Evolutionary conservation across 2,113 vertebrate genomes (phyloP), one percentile per base, ranked within the genome.

Genomic region (Corapipo altera): DNA sequence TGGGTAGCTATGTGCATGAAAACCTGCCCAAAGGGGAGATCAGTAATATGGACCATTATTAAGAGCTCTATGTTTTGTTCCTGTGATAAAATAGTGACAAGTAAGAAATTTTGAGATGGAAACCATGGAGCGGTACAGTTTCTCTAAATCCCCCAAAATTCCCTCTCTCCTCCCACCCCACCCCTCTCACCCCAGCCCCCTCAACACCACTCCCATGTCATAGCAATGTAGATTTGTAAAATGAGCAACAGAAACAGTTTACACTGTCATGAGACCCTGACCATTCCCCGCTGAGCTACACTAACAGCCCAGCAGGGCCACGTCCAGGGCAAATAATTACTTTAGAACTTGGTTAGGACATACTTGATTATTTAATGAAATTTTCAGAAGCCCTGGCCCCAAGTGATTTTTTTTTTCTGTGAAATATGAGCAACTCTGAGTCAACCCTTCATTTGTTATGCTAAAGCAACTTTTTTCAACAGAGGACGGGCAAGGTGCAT

Each of bases 151-250:
- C 5, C 23, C 19, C 32, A 61, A 58, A 58, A 71, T 49, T 57
- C 5, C 64, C 32, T 35, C 30, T 76, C 12, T 64, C 30, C 27
- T 76, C 27, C 27, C 18, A 65, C 28, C 13, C 18, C 17, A 62
- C 2, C 11, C 8, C 12, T 6, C 15, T 6, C 21, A 7, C 4
- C 5, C 32, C 30, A 9, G 4, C 15, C 2, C 9, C 8, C 18
- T 27, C 12, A 51, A 24, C 24, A 33, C 14, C 13, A 59, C 4
- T 4, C 11, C 9, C 3, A 28, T 52, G 81, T 89, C 37, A 75
- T 4, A 65, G 18, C 26, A 65, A 46, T 11, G 26, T 4, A 35
- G 37, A 73, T 66, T 91, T 85, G 37, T 82, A 73, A 70, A 72
- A 55, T 11, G 18, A 51, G 17, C 23, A 76, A 59, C 27, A 55